A percentile compares a stretch with the other conserved stretches of the same genome.
phyloP scores from a whole-genome alignment of 2,113 vertebrate genomes.

The Prietella phreatophila region DNA sequence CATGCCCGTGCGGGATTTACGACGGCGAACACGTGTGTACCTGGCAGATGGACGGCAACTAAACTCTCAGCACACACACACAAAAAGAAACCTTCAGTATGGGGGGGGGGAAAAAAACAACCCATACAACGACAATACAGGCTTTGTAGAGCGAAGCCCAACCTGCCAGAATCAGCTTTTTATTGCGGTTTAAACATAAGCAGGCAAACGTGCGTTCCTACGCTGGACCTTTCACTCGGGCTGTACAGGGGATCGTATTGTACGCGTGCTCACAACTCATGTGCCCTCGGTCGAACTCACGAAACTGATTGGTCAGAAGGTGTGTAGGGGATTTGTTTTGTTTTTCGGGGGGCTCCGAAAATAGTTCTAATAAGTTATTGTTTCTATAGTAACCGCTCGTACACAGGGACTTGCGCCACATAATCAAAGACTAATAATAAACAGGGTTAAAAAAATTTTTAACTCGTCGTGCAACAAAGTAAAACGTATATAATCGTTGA shows the following conservation, averaged over 20 bases:
- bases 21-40: background rate
- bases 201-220: background rate
- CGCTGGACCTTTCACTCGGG: background rate
- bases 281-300: background rate
- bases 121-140: background rate
- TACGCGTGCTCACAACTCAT: background rate
- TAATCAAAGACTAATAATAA: background rate
- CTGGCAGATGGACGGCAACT: background rate
- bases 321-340: no score
- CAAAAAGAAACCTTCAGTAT: background rate
- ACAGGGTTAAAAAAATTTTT: background rate
- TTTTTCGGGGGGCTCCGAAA: no score
- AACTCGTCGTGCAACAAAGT: background rate
- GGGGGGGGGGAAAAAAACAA: no score
- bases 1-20: background rate
- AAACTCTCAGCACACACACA: background rate
- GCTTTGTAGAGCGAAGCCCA: background rate
- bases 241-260: background rate
- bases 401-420: background rate
- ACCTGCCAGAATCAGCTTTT: background rate
- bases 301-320: background rate
- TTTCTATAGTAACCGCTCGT: background rate
- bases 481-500: background rate
- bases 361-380: background rate
- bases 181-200: slow-evolving; percentile 10